These are phyloP conservation scores for Pollachius pollachius DNA, from an alignment of 2,113 vertebrate species.

Conservation along the genomic window DNA sequence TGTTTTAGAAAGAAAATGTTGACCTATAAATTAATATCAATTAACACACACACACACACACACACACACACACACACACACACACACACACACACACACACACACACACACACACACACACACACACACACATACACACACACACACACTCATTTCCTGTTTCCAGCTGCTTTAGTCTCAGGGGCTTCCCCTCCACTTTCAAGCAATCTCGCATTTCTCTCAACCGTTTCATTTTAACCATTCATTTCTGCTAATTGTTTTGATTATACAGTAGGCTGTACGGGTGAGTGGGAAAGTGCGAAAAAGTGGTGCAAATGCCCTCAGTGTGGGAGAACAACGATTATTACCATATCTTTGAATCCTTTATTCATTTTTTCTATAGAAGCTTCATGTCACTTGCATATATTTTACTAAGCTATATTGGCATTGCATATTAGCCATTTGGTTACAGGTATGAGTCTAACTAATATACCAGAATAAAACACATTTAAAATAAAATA, in stretches of 20 bases:
- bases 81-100: too few species aligned
- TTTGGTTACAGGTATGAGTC: neutral
- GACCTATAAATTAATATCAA: too few species aligned
- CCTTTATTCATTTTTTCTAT: conserved; percentile 2
- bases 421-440: neutral
- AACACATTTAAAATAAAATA: neutral
- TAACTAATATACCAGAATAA: neutral
- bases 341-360: conserved; percentile 22
- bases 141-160: conserved; percentile 40
- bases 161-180: conserved; percentile 48
- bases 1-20: too few species aligned
- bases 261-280: conserved; percentile 23
- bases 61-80: too few species aligned
- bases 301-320: conserved; percentile 25
- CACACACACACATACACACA: neutral
- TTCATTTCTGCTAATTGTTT: conserved; percentile 13
- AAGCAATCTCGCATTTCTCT: conserved; percentile 34
- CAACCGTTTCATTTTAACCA: conserved; percentile 26
- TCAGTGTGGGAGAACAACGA: conserved; percentile 14
- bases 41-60: too few species aligned
- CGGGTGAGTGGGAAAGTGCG: conserved; percentile 27
- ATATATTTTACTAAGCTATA: neutral
- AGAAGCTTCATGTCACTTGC: conserved; percentile 2
- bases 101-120: too few species aligned
- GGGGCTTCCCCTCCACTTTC: conserved; percentile 24